A percentile compares a stretch with the other conserved stretches of the same genome.
These are phyloP conservation scores for Coracopsis vasa DNA, from an alignment of 2,113 vertebrate genomes.

Conservation along the genomic window DNA sequence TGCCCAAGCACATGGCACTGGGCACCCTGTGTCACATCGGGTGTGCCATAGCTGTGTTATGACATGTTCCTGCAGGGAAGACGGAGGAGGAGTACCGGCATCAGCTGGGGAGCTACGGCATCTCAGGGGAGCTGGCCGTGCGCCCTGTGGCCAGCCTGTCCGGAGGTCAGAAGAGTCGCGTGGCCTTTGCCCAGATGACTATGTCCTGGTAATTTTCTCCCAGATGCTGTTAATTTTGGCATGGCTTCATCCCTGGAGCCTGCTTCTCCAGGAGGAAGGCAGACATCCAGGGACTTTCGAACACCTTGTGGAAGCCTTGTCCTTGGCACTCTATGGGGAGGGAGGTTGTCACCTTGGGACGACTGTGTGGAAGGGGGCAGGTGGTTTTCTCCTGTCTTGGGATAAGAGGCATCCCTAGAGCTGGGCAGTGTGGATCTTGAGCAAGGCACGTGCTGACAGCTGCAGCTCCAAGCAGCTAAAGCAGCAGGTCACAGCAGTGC, in stretches of 20 bases:
- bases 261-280: neutral
- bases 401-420: neutral
- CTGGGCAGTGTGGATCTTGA: rapidly evolving
- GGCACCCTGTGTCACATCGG: neutral
- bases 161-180: constrained; percentile 95
- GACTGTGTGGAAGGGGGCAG: neutral
- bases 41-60: neutral
- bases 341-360: neutral
- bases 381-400: neutral
- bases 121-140: constrained; percentile 90
- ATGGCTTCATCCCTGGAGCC: neutral
- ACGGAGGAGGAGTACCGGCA: constrained; percentile 95
- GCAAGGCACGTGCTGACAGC: neutral
- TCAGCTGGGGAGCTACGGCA: constrained; percentile 93
- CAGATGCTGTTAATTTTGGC: neutral
- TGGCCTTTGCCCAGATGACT: constrained; percentile 99
- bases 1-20: rapidly evolving
- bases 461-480: neutral
- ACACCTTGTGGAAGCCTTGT: neutral
- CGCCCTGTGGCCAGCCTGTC: constrained; percentile 95
- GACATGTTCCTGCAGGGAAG: constrained; percentile 75
- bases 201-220: constrained; percentile 87
- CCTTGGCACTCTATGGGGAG: neutral
- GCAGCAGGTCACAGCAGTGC: neutral
- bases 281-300: neutral